Evolutionary conservation across 2,888 invertebrate species (phyloP), one percentile per base, ranked within the genome.

Genomic region (Drosophila recens): DNA sequence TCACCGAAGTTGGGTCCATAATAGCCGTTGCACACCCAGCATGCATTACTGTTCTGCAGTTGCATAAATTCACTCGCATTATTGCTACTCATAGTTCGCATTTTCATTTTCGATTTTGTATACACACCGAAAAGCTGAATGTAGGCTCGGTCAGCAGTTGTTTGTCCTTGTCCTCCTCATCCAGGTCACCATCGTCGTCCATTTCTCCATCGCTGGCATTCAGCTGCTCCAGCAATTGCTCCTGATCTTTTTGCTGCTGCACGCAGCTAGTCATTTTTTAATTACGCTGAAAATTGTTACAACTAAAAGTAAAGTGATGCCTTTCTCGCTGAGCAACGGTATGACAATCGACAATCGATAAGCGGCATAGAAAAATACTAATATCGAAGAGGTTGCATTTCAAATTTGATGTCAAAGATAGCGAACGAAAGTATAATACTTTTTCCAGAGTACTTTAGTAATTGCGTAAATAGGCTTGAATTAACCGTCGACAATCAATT

Each of bases 1-100:
- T 98, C 97, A 33, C 96, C 97, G 91, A 97, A 98, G 92, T 96
- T 97, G 0, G 97, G 97, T 0, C 98, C 98, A 91, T 98, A 98
- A 91, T 96, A 98, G 13, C 98, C 98, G 93, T 97, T 96, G 90
- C 98, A 98, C 64, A 97, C 95, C 89, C 95, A 95, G 91, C 98
- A 98, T 3, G 92, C 91, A 20, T 88, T 75, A 59, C 90, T 91
- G 59, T 90, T 90, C 93, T 93, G 70, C 20, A 43, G 34, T 57
- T n/a, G 45, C 43, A 51, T 20, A 10, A n/a, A 36, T 13, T 23
- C 30, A 33, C 34, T 49, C 23, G 42, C 9, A 38, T 66, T 34
- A 20, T 58, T 40, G 40, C 38, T 23, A 33, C 15, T 15, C 34
- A 46, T 23, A 10, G 33, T 15, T n/a, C n/a, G 20, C 49, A n/a